Evolutionary conservation across 2,888 invertebrate genomes (phyloP), one percentile per base, ranked within the genome.

Genomic region (Lochmaea crataegi): DNA sequence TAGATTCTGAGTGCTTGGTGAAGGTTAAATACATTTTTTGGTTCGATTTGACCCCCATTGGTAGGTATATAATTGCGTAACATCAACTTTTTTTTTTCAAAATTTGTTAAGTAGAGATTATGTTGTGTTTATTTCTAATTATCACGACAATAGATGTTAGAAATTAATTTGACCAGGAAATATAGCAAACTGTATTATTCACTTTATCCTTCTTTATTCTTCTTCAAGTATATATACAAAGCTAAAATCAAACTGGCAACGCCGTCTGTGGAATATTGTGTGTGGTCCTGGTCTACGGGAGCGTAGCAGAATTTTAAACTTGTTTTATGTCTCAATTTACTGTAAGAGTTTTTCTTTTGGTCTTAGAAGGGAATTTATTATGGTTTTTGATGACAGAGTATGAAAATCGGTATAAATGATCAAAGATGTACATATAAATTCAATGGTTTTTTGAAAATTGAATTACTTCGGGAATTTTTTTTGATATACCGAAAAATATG

Each of bases 251-350:
- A 53, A 18, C 18, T 53, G 61, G 42, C 61, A 63, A 63, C 61
- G 11, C 12, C 11, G 61, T n/a, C 9, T 2, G 16, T 41, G 16
- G 9, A 63, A 42, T 42, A 42, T 67, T 67, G 45, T 58, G 67
- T 67, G 67, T 67, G 67, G 67, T 67, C 67, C 58, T 58, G 58
- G 67, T 58, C 67, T 58, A 67, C 58, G 58, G 32, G 32, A 67
- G 58, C 67, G 67, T 67, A 45, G 67, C 58, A 45, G 51, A 57
- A 58, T 26, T 48, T 48, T 51, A 5, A 65, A 65, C 45, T 67
- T 18, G 57, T 57, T 66, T 67, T 67, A 67, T 26, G 58, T 58
- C 67, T 67, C 16, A 67, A 67, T 67, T 67, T 48, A 26, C 45
- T 51, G 22, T 9, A 32, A 65, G 51, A 48, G 51, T 65, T 65